Conservation (phyloP, 2,888 invertebrate species). For the Cosmopolites sordidus region DNA sequence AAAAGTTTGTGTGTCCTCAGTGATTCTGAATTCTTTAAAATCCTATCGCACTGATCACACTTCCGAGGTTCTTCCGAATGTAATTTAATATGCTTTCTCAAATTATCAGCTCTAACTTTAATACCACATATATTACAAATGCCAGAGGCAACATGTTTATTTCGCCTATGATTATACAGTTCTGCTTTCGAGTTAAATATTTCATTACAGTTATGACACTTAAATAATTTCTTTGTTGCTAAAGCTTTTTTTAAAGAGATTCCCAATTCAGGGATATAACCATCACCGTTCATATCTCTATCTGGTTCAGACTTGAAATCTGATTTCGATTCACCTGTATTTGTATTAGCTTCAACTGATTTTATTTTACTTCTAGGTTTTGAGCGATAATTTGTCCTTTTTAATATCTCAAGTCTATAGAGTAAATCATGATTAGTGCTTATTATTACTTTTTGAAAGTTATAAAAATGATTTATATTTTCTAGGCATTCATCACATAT, state of each 20-base stretch:
- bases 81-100: constrained; percentile 30
- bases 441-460: constrained; percentile 38
- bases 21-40: constrained; percentile 40
- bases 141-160: constrained; percentile 33
- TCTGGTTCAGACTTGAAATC: constrained; percentile 5
- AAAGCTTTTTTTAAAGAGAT: constrained; percentile 14
- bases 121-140: constrained; percentile 42
- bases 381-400: constrained; percentile 21
- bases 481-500: constrained; percentile 38
- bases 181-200: constrained; percentile 31
- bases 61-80: constrained; percentile 36
- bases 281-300: constrained; percentile 12
- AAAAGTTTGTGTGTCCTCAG: constrained; percentile 37
- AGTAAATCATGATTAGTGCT: constrained; percentile 34
- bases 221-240: constrained; percentile 21
- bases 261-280: background rate
- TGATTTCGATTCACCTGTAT: background rate
- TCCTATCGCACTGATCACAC: constrained; percentile 37
- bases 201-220: constrained; percentile 34
- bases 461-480: constrained; percentile 36
- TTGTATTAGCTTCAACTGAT: constrained; percentile 10
- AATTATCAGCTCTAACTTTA: constrained; percentile 30
- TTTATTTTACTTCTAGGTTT: constrained; percentile 25
- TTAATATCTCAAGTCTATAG: constrained; percentile 27
- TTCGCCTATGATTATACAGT: constrained; percentile 32